Conservation (phyloP, 2,113 vertebrate genomes). For the Lathamus discolor region DNA sequence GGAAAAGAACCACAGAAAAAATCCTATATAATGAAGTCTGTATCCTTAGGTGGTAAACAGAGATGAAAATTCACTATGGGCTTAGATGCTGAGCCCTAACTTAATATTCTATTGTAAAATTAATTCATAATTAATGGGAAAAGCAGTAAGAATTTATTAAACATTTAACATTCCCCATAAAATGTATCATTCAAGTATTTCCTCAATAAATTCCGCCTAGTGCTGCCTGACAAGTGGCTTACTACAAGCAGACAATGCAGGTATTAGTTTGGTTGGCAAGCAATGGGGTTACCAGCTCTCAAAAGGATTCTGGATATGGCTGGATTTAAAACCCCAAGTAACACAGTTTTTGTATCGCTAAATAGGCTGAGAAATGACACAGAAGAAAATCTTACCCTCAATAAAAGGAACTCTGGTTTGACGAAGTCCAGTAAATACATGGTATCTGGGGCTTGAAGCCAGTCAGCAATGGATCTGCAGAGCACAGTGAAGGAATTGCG, state of each 20-base stretch:
- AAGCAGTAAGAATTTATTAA: not conserved
- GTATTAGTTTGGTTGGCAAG: not conserved
- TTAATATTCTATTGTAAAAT: not conserved
- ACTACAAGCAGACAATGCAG: not conserved
- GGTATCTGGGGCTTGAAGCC: conserved; percentile 95
- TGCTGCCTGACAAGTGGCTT: not conserved
- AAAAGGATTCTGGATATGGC: not conserved
- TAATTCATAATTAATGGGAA: not conserved
- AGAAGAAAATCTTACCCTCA: conserved; percentile 81
- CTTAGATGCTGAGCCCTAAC: not conserved
- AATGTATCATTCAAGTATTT: not conserved
- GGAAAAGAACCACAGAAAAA: not conserved
- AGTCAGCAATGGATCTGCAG: conserved; percentile 93
- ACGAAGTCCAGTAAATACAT: conserved; percentile 98
- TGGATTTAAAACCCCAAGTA: not conserved
- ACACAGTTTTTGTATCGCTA: not conserved
- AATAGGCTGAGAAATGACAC: not conserved
- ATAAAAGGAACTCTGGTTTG: conserved; percentile 94
- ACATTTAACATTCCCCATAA: not conserved
- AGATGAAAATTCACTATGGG: not conserved
- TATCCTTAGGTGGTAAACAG: not conserved
- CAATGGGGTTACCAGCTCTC: not conserved
- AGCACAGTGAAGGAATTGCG: not conserved
- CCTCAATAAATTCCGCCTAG: not conserved
- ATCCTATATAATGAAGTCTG: not conserved